Evolutionary conservation across 2,888 invertebrate species (phyloP), one percentile per base, ranked within the genome.

Genomic region (Agrilus biguttatus): DNA sequence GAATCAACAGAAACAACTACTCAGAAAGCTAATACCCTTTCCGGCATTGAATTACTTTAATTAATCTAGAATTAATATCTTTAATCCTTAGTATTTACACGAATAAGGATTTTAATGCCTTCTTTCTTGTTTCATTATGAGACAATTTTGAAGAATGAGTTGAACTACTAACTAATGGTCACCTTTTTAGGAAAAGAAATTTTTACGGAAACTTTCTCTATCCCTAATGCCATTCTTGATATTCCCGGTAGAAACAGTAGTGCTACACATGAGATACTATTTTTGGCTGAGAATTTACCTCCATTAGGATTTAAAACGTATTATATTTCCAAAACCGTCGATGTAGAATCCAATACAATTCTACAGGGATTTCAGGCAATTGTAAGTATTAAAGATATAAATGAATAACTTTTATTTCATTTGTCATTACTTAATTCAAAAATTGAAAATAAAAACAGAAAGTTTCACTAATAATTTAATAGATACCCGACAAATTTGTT

Each of bases 261-360:
- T 3, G 83, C 88, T 0, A 72, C 68, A 0, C 69, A 72, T 51
- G 88, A 90, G 53, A 59, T 90, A 0, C 67, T 87, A 0, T 90
- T 91, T 58, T 54, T 71, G n/a, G 81, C 81, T 0, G 54, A 62
- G 4, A 60, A 75, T 3, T 55, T 86, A 2, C 81, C 85, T 0
- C 67, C 85, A 0, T 60, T 83, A 1, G 83, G 86, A 1, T 78
- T 76, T 51, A 76, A 75, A 53, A 74, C 78, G 0, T 82, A 73
- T 51, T 79, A 74, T 50, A 57, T 81, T 1, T 50, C 53, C 28
- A 51, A 54, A 48, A 51, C 50, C 32, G 37, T 19, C 12, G 8
- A 8, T 2, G 14, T 2, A 2, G 10, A 8, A 6, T 10, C 21
- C 19, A 13, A 4, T 10, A 19, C 19, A 40, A 36, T 14, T 17